Evolutionary conservation across 2,888 invertebrate species (phyloP), one percentile per base, ranked within the genome.

Genomic region (Hemistola chrysoprasaria): DNA sequence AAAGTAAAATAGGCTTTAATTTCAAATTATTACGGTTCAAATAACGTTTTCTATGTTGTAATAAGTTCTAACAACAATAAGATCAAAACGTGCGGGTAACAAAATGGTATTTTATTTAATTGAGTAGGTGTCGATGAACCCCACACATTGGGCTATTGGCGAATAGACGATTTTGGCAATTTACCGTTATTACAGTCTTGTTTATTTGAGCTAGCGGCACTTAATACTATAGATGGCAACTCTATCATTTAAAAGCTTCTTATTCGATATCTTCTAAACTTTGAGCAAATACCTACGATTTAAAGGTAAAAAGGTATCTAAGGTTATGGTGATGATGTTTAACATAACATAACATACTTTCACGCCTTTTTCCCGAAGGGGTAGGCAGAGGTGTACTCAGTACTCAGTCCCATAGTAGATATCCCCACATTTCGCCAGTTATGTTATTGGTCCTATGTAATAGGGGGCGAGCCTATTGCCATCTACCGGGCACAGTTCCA

Each of bases 81-180:
- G 64, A 72, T 57, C 61, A 65, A 71, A 74, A 72, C 70, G 65
- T 69, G 65, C 55, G 59, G 57, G 57, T 57, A 62, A 69, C 66
- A 67, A 71, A 76, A 73, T 65, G 62, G 64, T 65, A 71, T 72
- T 78, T 78, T 74, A 74, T 77, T 76, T 75, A 71, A 71, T 71
- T 70, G 68, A 65, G 64, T 63, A 56, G 47, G 53, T 60, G 69
- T 78, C 74, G 62, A 63, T 71, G 72, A 71, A 65, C 77, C 59
- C 53, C 45, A 55, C 47, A 62, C 60, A 69, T 70, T 58, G 52
- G 54, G 50, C 52, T 59, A 65, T 69, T 60, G 54, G 57, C 54
- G 62, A 64, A 59, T 59, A 59, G 53, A 54, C 56, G 53, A 63
- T 56, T 77, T 71, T 59, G 52, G 53, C 57, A 52, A 42, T 42